These are phyloP conservation scores for Aurelia aurita complex sp. Pacific DNA, from an alignment of 30 jellyfish, hydroid and myxozoan genomes.

Conservation along the genomic window DNA sequence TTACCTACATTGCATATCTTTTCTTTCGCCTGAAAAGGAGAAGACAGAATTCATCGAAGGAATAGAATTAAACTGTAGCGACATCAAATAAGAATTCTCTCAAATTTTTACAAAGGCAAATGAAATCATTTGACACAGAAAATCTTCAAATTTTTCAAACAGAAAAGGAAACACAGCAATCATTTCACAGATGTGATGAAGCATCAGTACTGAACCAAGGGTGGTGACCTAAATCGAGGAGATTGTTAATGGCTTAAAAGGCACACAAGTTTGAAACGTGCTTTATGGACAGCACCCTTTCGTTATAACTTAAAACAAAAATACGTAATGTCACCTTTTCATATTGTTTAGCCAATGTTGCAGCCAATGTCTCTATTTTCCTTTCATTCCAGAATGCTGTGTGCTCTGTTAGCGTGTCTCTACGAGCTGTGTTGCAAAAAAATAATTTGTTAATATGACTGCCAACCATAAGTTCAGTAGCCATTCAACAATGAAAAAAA, in stretches of 20 bases:
- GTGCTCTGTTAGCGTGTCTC: slow-evolving; percentile 37
- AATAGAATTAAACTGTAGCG: background rate
- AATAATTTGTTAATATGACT: background rate
- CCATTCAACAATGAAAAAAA: no score
- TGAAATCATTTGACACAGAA: no score
- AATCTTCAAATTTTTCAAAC: no score
- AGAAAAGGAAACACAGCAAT: background rate
- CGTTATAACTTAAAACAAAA: background rate
- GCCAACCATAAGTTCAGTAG: no score
- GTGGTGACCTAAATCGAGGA: no score
- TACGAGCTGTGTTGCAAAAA: background rate
- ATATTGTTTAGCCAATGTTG: slow-evolving; percentile 37
- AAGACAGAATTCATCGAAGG: background rate
- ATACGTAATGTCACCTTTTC: slow-evolving; percentile 22
- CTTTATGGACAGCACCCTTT: background rate
- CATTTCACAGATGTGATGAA: background rate
- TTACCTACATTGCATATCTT: background rate
- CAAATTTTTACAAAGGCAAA: background rate
- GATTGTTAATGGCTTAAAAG: no score
- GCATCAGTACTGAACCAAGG: background rate
- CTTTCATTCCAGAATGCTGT: slow-evolving; percentile 58
- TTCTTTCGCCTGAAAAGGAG: background rate
- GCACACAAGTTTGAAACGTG: no score
- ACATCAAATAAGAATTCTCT: background rate
- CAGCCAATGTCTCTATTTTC: slow-evolving; percentile 44